Base-by-base conservation (phyloP, 2,113 vertebrate genomes). In the Upupa epops region DNA sequence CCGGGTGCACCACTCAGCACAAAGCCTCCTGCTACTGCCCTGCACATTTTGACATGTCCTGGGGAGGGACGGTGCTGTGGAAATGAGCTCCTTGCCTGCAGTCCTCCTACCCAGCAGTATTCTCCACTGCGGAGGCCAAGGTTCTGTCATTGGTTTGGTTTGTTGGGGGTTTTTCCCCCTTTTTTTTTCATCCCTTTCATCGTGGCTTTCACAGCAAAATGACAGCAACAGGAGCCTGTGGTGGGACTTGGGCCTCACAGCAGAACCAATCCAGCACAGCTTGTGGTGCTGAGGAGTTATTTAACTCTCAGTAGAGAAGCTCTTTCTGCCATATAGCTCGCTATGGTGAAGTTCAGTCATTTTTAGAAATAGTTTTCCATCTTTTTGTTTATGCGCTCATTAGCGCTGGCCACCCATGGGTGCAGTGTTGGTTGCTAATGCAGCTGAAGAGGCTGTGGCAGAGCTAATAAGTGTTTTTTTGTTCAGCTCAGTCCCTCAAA, bases 221-320 rank as follows among this genome's bases (percentile, higher is more conserved):
- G 9, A 12, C 42, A 34, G 74, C 66, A 85, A 22, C 14, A 11
- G 20, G 29, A 63, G 70, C 16, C 24, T 7, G 28, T 68, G 69
- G 29, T 0, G 1, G 10, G 40, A 17, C 68, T 61, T 0, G 0
- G 59, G 32, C 74, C 54, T 81, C 11, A 0, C 37, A 71, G 68
- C 48, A 40, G 46, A 86, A 26, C 46, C 0, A 3, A 52, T 66
- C 65, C 42, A 55, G 78, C 84, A 63, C 71, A 82, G 84, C 78
- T 91, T 70, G 64, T 5, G 2, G 40, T 65, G 77, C 66, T 72
- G 36, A 81, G 64, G 26, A 54, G 55, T 69, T 32, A 48, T 42
- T 42, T 42, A 42, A 42, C 40, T 42, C 40, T 42, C 78, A 51
- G 72, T 2, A 24, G 63, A 61, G 42, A 51, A 74, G 80, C 51